Evolutionary conservation across 2,113 vertebrate species (phyloP), one percentile per base, ranked within the genome.

Genomic region (Coregonus clupeaformis): DNA sequence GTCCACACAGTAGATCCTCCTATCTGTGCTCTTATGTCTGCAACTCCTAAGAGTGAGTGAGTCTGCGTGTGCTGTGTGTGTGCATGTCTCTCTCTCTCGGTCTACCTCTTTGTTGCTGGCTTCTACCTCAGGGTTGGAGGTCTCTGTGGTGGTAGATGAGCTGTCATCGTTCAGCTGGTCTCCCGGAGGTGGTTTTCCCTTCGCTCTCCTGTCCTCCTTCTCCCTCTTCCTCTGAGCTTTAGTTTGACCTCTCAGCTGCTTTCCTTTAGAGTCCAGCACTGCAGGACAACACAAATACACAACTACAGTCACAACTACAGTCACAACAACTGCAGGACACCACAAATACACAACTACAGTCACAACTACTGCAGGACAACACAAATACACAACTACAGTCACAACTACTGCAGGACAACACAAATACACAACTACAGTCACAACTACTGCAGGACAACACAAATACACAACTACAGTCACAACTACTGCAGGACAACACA

Each of bases 131-230:
- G 97, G 97, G 82, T 96, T 99, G 71, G 97, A 99, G 76, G 98
- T 97, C 92, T 99, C 98, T 13, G 98, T 99, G 77, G 97, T 99
- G 12, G 97, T 99, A 81, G 98, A 99, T 84, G 97, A 99, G 91
- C 96, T 98, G 92, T 99, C 98, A 14, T 99, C 98, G 20, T 93
- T 92, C 9, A 96, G 89, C 72, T 97, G 97, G 11, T 98, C 97
- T 32, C 96, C 94, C 70, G 91, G 95, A 45, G 86, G 91, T 84
- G 87, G 90, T 84, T 94, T 97, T 77, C 87, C 92, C 78, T 94
- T 94, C n/a, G 86, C 89, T 85, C 94, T 95, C 85, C 91, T 95
- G 45, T 98, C 97, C 77, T 94, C 97, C 84, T 96, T 95, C 74
- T 97, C 97, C 62, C 94, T 95, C 83, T 96, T 99, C 83, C 91